A percentile compares a stretch with the other conserved stretches of the same genome.
phyloP scores from a whole-genome alignment of 2,888 invertebrate species.

The Camponotus fellah region DNA sequence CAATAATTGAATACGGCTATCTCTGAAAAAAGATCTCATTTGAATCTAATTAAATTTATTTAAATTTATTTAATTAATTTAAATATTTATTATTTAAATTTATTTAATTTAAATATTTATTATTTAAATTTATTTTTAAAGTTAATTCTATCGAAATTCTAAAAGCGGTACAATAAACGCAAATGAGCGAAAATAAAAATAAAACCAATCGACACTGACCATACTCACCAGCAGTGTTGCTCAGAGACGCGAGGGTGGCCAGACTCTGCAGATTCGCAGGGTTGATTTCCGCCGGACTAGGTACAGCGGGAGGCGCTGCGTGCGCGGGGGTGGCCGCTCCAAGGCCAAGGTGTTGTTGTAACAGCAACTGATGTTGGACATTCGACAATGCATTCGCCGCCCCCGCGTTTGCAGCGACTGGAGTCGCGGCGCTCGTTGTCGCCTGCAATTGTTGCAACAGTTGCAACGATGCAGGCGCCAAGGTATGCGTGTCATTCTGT shows the following conservation, averaged over 20 bases:
- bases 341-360: slow-evolving; percentile 87
- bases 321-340: slow-evolving; percentile 87
- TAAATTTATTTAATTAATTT: too few relatives aligned
- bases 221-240: slow-evolving; percentile 85
- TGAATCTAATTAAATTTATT: background rate
- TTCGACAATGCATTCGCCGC: slow-evolving; percentile 85
- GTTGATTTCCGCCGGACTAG: slow-evolving; percentile 86
- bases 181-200: slow-evolving; percentile 27
- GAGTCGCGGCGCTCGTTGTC: slow-evolving; percentile 85
- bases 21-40: background rate
- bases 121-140: too few relatives aligned
- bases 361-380: slow-evolving; percentile 84
- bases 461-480: slow-evolving; percentile 86
- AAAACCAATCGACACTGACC: slow-evolving; percentile 76
- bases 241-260: slow-evolving; percentile 88
- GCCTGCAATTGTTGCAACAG: slow-evolving; percentile 87
- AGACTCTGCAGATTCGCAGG: slow-evolving; percentile 88
- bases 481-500: slow-evolving; percentile 82
- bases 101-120: too few relatives aligned
- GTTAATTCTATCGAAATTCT: slow-evolving; percentile 14
- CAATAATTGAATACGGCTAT: background rate
- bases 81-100: too few relatives aligned
- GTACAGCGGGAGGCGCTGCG: slow-evolving; percentile 81
- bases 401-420: slow-evolving; percentile 83
- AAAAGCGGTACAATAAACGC: background rate